Evolutionary conservation across 2,797 vertebrate species (phyloP).

Genomic region (Ctenopoma kingsleyae): DNA sequence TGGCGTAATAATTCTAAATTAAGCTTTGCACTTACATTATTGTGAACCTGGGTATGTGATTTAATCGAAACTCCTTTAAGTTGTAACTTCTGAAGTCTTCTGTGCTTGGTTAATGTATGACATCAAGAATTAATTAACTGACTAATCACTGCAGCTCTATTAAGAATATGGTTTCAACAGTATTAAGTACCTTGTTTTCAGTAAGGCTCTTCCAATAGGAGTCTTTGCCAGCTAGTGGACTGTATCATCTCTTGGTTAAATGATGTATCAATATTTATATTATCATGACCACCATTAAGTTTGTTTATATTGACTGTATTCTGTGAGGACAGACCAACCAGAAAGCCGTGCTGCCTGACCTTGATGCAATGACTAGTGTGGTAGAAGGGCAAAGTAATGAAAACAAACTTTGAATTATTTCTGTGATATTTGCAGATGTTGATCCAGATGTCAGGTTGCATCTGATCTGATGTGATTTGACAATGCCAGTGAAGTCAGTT

Average conservation of each 20-base stretch:
- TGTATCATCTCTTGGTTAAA: slow-evolving; percentile 23
- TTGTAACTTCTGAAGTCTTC: not conserved
- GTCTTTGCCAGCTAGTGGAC: not conserved
- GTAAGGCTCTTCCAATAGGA: not conserved
- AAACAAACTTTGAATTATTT: slow-evolving; percentile 24
- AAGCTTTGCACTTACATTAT: not conserved
- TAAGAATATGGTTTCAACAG: not conserved
- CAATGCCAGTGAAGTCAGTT: slow-evolving; percentile 1
- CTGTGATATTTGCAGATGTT: not conserved
- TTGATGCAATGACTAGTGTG: not conserved
- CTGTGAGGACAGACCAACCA: slow-evolving; percentile 4
- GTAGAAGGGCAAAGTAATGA: not conserved
- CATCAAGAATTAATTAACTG: not conserved
- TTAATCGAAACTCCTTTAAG: not conserved
- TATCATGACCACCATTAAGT: slow-evolving; percentile 9
- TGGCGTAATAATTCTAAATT: not conserved
- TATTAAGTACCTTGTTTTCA: not conserved
- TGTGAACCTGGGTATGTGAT: not conserved
- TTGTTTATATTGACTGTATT: slow-evolving; percentile 1
- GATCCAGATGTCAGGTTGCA: not conserved
- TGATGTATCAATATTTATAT: slow-evolving; percentile 20
- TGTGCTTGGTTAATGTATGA: not conserved
- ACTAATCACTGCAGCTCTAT: not conserved
- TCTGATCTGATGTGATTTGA: slow-evolving; percentile 11
- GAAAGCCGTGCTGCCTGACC: slow-evolving; percentile 9